Evolutionary conservation across 2,797 vertebrate species (phyloP).

Genomic region (Aselliscus stoliczkanus): DNA sequence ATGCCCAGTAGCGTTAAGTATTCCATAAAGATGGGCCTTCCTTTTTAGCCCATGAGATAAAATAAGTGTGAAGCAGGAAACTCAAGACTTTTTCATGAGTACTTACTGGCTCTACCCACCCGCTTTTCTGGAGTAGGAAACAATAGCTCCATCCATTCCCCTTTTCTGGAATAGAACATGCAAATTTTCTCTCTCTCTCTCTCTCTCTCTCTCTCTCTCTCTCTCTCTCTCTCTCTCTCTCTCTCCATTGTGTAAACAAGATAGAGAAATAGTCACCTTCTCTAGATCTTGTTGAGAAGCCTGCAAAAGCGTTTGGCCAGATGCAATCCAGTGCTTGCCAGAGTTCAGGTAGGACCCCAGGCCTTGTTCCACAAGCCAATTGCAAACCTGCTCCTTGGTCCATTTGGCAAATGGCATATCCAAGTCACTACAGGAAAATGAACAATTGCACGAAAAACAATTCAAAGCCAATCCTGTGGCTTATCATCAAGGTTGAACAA

Average conservation of each 20-base stretch:
- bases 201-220: neutral
- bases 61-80: neutral
- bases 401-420: slow-evolving; percentile 97
- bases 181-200: neutral
- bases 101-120: neutral
- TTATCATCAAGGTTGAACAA: neutral
- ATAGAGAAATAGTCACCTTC: slow-evolving; percentile 84
- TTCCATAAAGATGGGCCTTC: neutral
- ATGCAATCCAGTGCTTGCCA: slow-evolving; percentile 93
- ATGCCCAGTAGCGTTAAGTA: neutral
- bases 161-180: neutral
- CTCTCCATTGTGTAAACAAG: neutral
- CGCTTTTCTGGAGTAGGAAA: neutral
- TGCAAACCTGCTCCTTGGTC: slow-evolving; percentile 96
- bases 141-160: neutral
- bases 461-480: neutral
- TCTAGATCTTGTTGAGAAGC: slow-evolving; percentile 97
- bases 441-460: neutral
- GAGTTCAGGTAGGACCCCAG: slow-evolving; percentile 90
- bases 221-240: neutral
- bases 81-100: neutral
- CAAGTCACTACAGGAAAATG: slow-evolving; percentile 86
- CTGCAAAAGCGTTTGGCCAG: slow-evolving; percentile 95
- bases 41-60: neutral
- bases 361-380: slow-evolving; percentile 95